These are phyloP conservation scores for Trogon melanurus DNA, from an alignment of 2,113 vertebrate species.

Conservation along the genomic window DNA sequence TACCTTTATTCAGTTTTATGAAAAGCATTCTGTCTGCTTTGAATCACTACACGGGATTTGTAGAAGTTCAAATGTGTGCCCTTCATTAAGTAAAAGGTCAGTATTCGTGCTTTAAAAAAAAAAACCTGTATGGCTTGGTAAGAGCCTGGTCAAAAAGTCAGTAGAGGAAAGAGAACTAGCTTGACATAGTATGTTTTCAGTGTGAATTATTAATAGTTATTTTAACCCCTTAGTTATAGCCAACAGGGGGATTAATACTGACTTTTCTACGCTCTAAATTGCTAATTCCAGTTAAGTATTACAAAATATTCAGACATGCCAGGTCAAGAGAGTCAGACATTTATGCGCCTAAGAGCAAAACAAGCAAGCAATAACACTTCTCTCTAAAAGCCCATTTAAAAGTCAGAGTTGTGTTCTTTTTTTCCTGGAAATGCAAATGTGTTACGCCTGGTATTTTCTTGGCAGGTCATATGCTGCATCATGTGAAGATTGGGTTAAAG, in stretches of 20 bases:
- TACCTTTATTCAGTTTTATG: background rate
- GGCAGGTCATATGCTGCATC: slow-evolving; percentile 97
- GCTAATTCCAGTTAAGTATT: slow-evolving; percentile 81
- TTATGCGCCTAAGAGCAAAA: slow-evolving; percentile 72
- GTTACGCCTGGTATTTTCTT: slow-evolving; percentile 69
- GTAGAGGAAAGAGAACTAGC: background rate
- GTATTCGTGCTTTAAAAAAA: background rate
- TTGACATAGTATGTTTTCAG: slow-evolving; percentile 38
- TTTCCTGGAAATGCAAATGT: slow-evolving; percentile 60
- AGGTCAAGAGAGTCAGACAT: slow-evolving; percentile 77
- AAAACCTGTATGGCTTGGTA: background rate
- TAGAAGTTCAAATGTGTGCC: background rate
- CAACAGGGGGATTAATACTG: slow-evolving; percentile 38
- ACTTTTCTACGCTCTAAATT: slow-evolving; percentile 71
- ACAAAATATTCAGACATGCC: slow-evolving; percentile 77
- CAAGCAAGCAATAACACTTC: slow-evolving; percentile 66
- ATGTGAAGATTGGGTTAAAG: slow-evolving; percentile 93
- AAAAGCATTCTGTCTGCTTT: background rate
- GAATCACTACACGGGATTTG: background rate
- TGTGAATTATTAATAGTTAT: slow-evolving; percentile 62
- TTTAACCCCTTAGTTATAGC: slow-evolving; percentile 63
- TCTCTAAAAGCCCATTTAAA: slow-evolving; percentile 71
- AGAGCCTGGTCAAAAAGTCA: slow-evolving; percentile 30
- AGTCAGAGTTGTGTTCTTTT: slow-evolving; percentile 66
- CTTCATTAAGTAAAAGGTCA: background rate